Evolutionary conservation across 2,888 invertebrate genomes (phyloP), one percentile per base, ranked within the genome.

Genomic region (Lochmaea capreae): DNA sequence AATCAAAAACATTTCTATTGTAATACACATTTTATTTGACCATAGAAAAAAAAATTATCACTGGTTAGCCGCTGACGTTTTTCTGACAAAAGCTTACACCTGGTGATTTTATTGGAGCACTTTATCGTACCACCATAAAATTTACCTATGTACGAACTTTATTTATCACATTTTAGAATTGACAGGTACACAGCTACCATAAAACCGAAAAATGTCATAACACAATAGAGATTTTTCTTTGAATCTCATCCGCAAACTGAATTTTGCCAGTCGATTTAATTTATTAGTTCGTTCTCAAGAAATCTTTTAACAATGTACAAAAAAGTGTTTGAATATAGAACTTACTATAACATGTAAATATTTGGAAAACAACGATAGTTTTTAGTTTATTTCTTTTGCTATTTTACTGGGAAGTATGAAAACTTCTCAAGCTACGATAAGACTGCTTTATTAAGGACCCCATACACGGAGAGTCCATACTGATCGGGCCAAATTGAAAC

Each of bases 51-150:
- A 79, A 78, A 82, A 82, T 81, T 81, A 79, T 79, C 80, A 78
- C 72, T 78, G 81, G 82, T 81, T 79, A 79, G 78, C 79, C 80
- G 78, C 79, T 79, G 73, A 78, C 75, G 76, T 42, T 67, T 71
- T 58, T 14, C 22, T 59, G 61, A 71, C 66, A 71, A 71, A 59
- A 71, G 65, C 71, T 76, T 75, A 71, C 75, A 79, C 78, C 78
- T 78, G 72, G 72, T 39, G 62, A 67, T 76, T 75, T 69, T 71
- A 72, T 67, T 69, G 72, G 67, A 65, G 72, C 70, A 74, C 72
- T 73, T 72, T 62, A 52, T 57, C 71, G 18, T 77, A 79, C 77
- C 78, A 77, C 74, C 58, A 26, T 58, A 26, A 58, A 75, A 72
- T 73, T 57, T 67, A 73, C 73, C 46, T 8, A 33, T 33, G 33